phyloP scores from a whole-genome alignment of 2,113 vertebrate species.

The Odocoileus virginianus region DNA sequence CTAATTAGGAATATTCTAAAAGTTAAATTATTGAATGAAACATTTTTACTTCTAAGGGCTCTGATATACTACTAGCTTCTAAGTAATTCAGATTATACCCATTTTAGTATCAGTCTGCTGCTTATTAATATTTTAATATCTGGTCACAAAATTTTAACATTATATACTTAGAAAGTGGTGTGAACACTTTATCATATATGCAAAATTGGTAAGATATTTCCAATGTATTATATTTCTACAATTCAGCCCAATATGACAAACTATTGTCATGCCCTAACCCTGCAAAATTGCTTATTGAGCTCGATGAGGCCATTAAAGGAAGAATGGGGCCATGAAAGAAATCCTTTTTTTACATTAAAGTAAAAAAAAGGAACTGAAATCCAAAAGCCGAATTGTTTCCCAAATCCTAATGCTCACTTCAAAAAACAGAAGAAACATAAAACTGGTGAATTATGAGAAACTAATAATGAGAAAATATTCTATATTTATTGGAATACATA shows the following conservation, averaged over 20 bases:
- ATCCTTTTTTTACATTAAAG: not conserved
- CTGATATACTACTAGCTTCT: not conserved
- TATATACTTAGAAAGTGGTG: not conserved
- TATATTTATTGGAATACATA: not conserved
- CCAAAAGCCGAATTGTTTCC: not conserved
- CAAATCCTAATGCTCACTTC: not conserved
- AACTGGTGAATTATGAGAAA: not conserved
- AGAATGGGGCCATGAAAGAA: not conserved
- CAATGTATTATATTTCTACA: not conserved
- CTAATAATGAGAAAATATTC: constrained; percentile 18
- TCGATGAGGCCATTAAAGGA: not conserved
- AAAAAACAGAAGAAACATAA: constrained; percentile 8
- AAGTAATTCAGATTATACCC: constrained; percentile 24
- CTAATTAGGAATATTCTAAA: constrained; percentile 35
- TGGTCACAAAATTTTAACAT: constrained; percentile 1
- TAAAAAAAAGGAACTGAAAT: constrained; percentile 22
- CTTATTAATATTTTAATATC: constrained; percentile 16
- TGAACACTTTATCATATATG: not conserved
- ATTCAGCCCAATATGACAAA: not conserved
- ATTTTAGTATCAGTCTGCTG: constrained; percentile 19
- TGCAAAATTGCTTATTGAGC: not conserved
- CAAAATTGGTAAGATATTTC: not conserved
- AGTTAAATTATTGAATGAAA: not conserved
- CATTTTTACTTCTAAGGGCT: not conserved
- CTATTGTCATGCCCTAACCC: not conserved